Conservation (phyloP, 2,888 invertebrate genomes). For the Eristalis tenax region DNA sequence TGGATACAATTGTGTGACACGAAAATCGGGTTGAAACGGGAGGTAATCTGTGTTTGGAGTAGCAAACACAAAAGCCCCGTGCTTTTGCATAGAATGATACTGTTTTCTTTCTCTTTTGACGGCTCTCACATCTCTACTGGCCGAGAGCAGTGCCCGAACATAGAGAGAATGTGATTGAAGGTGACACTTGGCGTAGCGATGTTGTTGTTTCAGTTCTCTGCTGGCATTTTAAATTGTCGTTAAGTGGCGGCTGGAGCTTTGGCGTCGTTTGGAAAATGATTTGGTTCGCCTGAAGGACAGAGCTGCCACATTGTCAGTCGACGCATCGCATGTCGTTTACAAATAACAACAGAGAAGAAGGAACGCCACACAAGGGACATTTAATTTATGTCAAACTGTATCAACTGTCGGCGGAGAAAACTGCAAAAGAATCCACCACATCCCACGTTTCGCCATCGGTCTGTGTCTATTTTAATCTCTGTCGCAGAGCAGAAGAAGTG, state of each 20-base stretch:
- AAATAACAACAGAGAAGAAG: neutral
- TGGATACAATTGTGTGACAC: neutral
- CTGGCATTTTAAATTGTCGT: neutral
- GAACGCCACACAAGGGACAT: neutral
- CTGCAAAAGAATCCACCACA: neutral
- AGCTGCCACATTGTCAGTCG: neutral
- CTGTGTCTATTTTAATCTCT: neutral
- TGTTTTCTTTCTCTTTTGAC: conserved; percentile 16
- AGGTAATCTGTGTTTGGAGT: conserved; percentile 5
- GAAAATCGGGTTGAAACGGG: conserved; percentile 20
- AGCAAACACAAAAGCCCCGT: neutral
- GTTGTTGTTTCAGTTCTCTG: neutral
- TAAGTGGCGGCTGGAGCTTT: neutral
- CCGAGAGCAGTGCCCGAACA: neutral
- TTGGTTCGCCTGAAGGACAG: no score
- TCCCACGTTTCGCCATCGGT: neutral
- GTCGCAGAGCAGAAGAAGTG: neutral
- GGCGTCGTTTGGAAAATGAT: neutral
- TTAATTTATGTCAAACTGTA: neutral
- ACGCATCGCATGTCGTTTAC: neutral
- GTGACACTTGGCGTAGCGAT: neutral
- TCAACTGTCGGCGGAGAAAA: neutral
- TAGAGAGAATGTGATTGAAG: neutral
- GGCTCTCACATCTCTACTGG: neutral
- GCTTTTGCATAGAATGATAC: neutral